These are phyloP conservation scores for Lasioglossum oenotherae DNA, from an alignment of 2,888 invertebrate genomes.

Conservation along the genomic window DNA sequence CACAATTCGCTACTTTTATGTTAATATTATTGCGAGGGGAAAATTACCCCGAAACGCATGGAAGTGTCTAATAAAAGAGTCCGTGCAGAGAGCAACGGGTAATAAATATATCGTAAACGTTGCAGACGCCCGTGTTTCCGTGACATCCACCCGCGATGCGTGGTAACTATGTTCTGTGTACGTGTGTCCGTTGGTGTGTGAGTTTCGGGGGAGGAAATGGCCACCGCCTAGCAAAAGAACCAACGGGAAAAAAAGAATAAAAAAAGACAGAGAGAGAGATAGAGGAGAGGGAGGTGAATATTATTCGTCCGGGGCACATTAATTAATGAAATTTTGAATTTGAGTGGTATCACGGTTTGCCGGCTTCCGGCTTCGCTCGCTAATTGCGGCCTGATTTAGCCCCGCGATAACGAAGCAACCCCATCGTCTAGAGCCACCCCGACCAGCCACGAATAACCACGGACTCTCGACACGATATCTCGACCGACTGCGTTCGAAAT, in stretches of 20 bases:
- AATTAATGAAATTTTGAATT: constrained; percentile 77
- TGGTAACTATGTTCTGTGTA: background rate
- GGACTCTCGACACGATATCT: constrained; percentile 41
- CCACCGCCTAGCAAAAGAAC: background rate
- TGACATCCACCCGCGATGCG: constrained; percentile 9
- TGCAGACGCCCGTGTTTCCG: constrained; percentile 38
- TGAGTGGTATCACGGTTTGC: constrained; percentile 71
- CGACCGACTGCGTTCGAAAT: background rate
- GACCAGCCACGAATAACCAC: constrained; percentile 55
- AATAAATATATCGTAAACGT: constrained; percentile 25
- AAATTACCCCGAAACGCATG: constrained; percentile 17
- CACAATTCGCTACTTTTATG: constrained; percentile 10
- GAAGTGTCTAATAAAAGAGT: constrained; percentile 6
- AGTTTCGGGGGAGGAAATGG: background rate
- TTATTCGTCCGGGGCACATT: constrained; percentile 64
- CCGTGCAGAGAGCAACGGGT: background rate
- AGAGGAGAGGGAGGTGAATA: constrained; percentile 5
- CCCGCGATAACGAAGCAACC: constrained; percentile 73
- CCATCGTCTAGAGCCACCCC: constrained; percentile 49
- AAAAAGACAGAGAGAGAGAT: background rate
- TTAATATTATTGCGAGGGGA: constrained; percentile 16
- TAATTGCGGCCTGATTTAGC: constrained; percentile 77
- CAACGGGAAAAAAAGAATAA: constrained; percentile 1
- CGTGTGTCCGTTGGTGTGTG: background rate
- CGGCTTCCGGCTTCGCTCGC: constrained; percentile 64